These are phyloP conservation scores for Eutrigla gurnardus DNA, from an alignment of 2,797 vertebrate species.

Conservation along the genomic window DNA sequence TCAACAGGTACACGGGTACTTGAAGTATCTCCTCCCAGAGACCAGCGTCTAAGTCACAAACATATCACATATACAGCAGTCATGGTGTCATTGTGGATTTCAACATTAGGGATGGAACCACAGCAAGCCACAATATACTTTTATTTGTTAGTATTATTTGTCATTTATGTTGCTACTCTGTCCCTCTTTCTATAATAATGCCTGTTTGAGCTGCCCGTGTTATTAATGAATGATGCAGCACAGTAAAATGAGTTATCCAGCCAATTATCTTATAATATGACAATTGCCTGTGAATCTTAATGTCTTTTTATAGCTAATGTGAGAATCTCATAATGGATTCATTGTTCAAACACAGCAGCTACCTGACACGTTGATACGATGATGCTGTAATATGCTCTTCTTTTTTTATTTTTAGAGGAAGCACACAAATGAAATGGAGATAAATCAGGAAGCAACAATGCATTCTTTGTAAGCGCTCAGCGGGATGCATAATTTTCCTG, in stretches of 20 bases:
- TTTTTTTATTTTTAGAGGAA: neutral
- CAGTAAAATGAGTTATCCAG: neutral
- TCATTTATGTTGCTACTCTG: too few species aligned
- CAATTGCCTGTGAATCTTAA: neutral
- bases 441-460: neutral
- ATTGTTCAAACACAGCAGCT: neutral
- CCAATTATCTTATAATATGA: neutral
- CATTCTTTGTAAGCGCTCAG: neutral
- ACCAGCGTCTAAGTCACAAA: neutral
- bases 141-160: neutral
- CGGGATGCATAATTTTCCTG: neutral
- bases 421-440: neutral
- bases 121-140: neutral
- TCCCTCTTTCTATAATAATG: too few species aligned
- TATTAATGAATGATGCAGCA: too few species aligned
- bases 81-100: neutral
- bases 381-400: neutral
- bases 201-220: too few species aligned
- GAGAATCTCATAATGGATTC: neutral
- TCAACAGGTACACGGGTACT: conserved; percentile 1
- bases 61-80: neutral
- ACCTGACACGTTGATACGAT: neutral
- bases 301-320: neutral
- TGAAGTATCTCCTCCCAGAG: neutral
- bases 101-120: neutral